These are phyloP conservation scores for Athetis lepigone DNA, from an alignment of 2,888 invertebrate species.

Conservation along the genomic window DNA sequence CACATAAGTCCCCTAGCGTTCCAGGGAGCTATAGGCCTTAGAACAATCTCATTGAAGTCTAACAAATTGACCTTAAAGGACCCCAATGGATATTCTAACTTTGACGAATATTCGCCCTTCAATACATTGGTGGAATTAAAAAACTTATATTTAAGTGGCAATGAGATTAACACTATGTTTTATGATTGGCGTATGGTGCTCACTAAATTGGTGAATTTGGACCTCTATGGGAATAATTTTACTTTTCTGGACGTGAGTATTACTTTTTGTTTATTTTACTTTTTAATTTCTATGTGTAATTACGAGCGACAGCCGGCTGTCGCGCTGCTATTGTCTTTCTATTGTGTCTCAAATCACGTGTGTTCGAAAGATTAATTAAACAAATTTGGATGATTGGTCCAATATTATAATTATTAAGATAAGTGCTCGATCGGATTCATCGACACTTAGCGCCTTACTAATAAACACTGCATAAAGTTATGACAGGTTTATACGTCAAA, in stretches of 20 bases:
- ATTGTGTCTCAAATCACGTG: too few species aligned
- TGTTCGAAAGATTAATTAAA: too few species aligned
- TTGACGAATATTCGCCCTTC: conserved; percentile 26
- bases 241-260: conserved; percentile 33
- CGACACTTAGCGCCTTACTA: too few species aligned
- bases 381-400: too few species aligned
- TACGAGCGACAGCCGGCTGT: too few species aligned
- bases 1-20: conserved; percentile 38
- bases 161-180: conserved; percentile 41
- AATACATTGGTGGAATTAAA: conserved; percentile 13
- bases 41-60: conserved; percentile 51
- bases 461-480: too few species aligned
- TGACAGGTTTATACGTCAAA: too few species aligned
- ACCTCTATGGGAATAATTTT: conserved; percentile 45
- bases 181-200: conserved; percentile 39
- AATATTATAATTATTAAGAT: too few species aligned
- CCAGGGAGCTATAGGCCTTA: conserved; percentile 32
- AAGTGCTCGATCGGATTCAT: too few species aligned
- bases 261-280: background rate
- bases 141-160: conserved; percentile 36
- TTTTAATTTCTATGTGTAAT: too few species aligned
- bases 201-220: conserved; percentile 1
- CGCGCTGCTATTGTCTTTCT: too few species aligned
- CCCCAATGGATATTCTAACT: background rate
- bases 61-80: conserved; percentile 57